Evolutionary conservation across 2,113 vertebrate species (phyloP).

Genomic region (Microcebus murinus): DNA sequence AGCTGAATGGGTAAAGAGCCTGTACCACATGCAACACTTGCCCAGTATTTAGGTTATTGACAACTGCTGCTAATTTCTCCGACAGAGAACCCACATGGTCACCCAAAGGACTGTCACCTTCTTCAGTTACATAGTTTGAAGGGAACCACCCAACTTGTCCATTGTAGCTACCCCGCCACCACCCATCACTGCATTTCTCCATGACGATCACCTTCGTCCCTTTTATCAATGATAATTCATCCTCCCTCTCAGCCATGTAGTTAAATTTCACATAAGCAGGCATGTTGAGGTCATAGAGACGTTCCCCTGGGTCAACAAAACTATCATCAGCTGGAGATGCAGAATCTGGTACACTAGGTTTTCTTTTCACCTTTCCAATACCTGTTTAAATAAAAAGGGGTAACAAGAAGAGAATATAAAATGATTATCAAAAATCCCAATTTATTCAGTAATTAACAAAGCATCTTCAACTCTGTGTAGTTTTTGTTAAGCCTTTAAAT

Average conservation of each 20-base stretch:
- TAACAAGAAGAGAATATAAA: conserved; percentile 33
- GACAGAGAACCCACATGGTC: conserved; percentile 89
- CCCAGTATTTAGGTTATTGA: conserved; percentile 89
- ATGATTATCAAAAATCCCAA: conserved; percentile 56
- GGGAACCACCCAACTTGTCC: conserved; percentile 94
- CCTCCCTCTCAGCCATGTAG: conserved; percentile 94
- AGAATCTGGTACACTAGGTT: conserved; percentile 90
- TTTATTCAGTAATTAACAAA: conserved; percentile 69
- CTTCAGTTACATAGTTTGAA: conserved; percentile 95
- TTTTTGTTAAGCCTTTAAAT: neutral
- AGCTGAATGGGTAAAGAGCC: conserved; percentile 94
- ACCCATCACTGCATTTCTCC: conserved; percentile 96
- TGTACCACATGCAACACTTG: conserved; percentile 92
- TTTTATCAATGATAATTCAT: conserved; percentile 93
- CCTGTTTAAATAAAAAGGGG: conserved; percentile 81
- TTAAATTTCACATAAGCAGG: conserved; percentile 94
- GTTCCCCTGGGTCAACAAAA: conserved; percentile 89
- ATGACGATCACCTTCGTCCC: conserved; percentile 94
- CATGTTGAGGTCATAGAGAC: conserved; percentile 94
- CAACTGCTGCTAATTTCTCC: conserved; percentile 91
- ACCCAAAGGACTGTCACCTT: conserved; percentile 89
- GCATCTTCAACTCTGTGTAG: neutral
- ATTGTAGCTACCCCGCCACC: conserved; percentile 94
- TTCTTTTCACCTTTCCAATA: conserved; percentile 94
- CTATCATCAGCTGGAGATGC: conserved; percentile 90